Base-by-base conservation (phyloP, 2,797 vertebrate species). In the Paedocypris micromegethes region DNA sequence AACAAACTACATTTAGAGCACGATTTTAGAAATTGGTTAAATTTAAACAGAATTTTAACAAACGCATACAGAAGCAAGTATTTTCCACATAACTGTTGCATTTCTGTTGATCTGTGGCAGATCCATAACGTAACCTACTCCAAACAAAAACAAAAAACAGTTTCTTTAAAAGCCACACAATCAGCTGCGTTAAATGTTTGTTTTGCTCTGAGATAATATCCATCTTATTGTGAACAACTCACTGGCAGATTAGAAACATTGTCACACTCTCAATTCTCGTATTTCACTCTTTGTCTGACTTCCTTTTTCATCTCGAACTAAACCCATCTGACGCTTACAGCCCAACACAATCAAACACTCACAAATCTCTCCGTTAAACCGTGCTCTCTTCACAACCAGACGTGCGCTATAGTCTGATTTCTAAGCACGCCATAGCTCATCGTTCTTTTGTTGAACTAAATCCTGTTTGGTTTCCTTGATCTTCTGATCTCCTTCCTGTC, bases 331-430 rank as follows among this genome's bases (percentile, higher is more conserved):
- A 73, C 71, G 72, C 75, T 75, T 76, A 62, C 77, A 72, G 60
- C 77, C 75, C 80, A 81, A 81, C 79, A 80, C 72, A 68, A 79
- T 83, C 77, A 83, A 80, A 79, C 79, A 43, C 72, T 47, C 75
- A 78, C 76, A 83, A 82, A 79, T 80, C 62, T 72, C 72, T 70
- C 64, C 72, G 77, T 74, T 78, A 80, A 73, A 72, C 72, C 68
- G 39, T 67, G 58, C 75, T 79, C 65, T 59, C 44, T 40, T 67
- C 63, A 61, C 23, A 23, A 23, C 23, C 23, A 23, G 23, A 23
- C 23, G 23, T 23, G 23, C 23, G 23, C 23, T 23, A 23, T 23
- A 23, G 23, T 23, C 23, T 23, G 23, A 23, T 23, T 23, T 23
- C 23, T 23, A 23, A 23, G 23, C 23, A 23, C 23, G 23, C 23